Base-by-base conservation (phyloP, 2,888 invertebrate genomes). In the Ganaspis brasiliensis region DNA sequence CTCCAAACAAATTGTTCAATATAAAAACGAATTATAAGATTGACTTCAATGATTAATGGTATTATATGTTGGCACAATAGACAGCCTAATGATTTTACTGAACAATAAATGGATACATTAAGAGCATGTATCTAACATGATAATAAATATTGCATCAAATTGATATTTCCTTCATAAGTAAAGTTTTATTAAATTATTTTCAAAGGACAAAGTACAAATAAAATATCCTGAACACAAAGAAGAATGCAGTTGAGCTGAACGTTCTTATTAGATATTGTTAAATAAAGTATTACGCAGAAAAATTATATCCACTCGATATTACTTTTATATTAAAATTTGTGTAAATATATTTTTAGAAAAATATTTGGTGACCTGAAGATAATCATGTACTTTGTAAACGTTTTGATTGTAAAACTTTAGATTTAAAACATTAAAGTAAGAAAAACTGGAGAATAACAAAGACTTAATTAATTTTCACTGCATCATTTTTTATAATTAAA, bases 381-480 rank as follows among this genome's bases (percentile, higher is more conserved):
- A 49, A 49, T 6, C 49, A 49, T 49, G 16, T 49, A 49, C 49
- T 49, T 49, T 49, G 49, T 49, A 49, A 16, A n/a, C n/a, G 49
- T 8, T 49, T 49, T 16, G 4, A n/a, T 49, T n/a, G 16, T 49
- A 49, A 49, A 49, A 49, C n/a, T 49, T 49, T 49, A n/a, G 12
- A 49, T 49, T 16, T n/a, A 16, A n/a, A 49, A 49, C 49, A 49
- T 49, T 49, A 49, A 49, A 49, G 49, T 14, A n/a, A n/a, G 16
- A n/a, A 49, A 49, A n/a, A 49, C n/a, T 49, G 49, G n/a, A 49
- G 16, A 49, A 49, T 49, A 49, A n/a, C 49, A 49, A 49, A 49
- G 49, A n/a, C 49, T 16, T n/a, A n/a, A 16, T n/a, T 49, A 49
- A 49, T 49, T 49, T 49, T 49, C n/a, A 49, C 49, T 49, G 49